These are phyloP conservation scores for Euzetes globulus DNA, from an alignment of 2,888 invertebrate species.

Conservation along the genomic window DNA sequence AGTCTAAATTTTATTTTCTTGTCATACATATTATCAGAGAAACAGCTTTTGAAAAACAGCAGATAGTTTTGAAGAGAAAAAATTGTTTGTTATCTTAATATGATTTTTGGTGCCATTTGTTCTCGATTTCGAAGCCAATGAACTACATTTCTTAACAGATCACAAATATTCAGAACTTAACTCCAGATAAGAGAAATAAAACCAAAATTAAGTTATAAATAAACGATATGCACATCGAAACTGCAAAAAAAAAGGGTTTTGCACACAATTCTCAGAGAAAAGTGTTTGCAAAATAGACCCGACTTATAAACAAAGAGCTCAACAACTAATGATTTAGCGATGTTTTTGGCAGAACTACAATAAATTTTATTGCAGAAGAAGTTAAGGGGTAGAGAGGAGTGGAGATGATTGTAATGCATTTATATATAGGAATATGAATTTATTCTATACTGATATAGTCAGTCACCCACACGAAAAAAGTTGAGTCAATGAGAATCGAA, in stretches of 20 bases:
- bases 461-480: constrained; percentile 14
- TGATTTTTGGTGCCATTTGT: background rate
- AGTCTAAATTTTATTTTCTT: background rate
- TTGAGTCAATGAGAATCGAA: background rate
- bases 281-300: background rate
- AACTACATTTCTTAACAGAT: constrained; percentile 16
- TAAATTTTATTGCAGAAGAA: background rate
- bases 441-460: background rate
- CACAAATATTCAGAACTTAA: background rate
- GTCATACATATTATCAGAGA: background rate
- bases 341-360: background rate
- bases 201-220: background rate
- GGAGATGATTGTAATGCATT: background rate
- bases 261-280: background rate
- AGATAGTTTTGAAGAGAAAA: background rate
- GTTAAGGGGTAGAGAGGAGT: background rate
- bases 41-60: background rate
- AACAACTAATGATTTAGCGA: background rate
- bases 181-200: background rate
- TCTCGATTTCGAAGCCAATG: constrained; percentile 7
- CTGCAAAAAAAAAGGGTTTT: background rate
- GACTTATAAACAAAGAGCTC: background rate
- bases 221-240: too few relatives aligned
- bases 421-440: too few relatives aligned
- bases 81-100: background rate